Evolutionary conservation across 1,140 invertebrate genomes (phyloP), one percentile per base, ranked within the genome.

Genomic region (Cydia amplana): DNA sequence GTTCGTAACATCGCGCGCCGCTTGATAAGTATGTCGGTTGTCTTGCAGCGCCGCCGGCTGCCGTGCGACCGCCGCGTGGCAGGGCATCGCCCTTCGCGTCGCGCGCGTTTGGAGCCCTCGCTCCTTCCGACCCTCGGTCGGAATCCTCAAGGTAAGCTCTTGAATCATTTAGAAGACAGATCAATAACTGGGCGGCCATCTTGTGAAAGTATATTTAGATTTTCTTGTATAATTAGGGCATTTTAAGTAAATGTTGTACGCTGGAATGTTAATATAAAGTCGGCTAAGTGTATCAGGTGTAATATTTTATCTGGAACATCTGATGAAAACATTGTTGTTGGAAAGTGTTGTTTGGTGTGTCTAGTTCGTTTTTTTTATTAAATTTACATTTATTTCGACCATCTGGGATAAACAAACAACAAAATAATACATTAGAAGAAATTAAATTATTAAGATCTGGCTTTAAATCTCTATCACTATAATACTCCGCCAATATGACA

Each of bases 101-200:
- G 90, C 90, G 89, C 89, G 89, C 89, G 89, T 90, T 86, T 72
- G 89, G 91, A 92, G 91, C 91, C 91, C 91, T 92, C 78, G 91
- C 91, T 92, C 91, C 87, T 82, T 73, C 82, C 75, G 80, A 82
- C 80, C 76, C 82, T 81, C 77, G 81, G 78, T 79, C 87, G 84
- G 77, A 86, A 78, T 79, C 67, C 72, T 78, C 78, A 82, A 91
- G 91, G 91, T 92, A 90, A 92, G 91, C 82, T 83, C 85, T 83
- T 80, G 85, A 87, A 84, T 75, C 55, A 25, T 60, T 18, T 16
- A 10, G 64, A 2, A 46, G 65, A 55, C 83, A 82, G 83, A 90
- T 89, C 86, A 83, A 89, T 89, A 84, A 60, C 74, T 76, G 23
- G 79, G 74, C 84, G 77, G 91, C 91, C 91, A 92, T 92, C 77